These are phyloP conservation scores for Ditula angustiorana DNA, from an alignment of 2,888 invertebrate species.

Conservation along the genomic window DNA sequence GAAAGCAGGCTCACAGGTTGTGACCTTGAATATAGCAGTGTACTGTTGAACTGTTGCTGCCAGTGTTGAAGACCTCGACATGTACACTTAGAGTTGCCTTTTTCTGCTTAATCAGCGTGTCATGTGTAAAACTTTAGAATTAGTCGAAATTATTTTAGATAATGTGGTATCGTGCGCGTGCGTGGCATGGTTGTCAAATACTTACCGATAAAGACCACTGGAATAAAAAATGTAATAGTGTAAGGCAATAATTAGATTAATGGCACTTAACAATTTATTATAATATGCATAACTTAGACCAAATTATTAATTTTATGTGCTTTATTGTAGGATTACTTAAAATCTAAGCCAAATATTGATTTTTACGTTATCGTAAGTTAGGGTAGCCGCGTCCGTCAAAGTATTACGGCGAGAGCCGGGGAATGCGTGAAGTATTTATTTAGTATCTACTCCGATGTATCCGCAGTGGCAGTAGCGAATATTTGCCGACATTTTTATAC, in stretches of 20 bases:
- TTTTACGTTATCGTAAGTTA: slow-evolving; percentile 76
- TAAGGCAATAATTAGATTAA: slow-evolving; percentile 83
- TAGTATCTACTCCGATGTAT: slow-evolving; percentile 51
- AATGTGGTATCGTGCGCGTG: slow-evolving; percentile 19
- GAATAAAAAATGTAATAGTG: slow-evolving; percentile 72
- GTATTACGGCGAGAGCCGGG: slow-evolving; percentile 76
- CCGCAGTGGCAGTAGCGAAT: slow-evolving; percentile 41
- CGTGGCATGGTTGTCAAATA: slow-evolving; percentile 48
- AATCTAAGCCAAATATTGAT: slow-evolving; percentile 85
- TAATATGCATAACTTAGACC: slow-evolving; percentile 83
- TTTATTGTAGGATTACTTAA: slow-evolving; percentile 83
- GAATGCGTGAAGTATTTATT: slow-evolving; percentile 79
- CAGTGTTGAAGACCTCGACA: neutral
- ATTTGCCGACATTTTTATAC: slow-evolving; percentile 60
- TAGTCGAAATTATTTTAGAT: slow-evolving; percentile 9
- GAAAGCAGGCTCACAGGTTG: slow-evolving; percentile 5
- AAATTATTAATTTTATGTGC: slow-evolving; percentile 83
- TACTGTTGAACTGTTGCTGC: neutral
- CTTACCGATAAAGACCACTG: slow-evolving; percentile 62
- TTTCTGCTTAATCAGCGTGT: neutral
- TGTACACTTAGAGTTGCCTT: neutral
- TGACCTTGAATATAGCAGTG: neutral
- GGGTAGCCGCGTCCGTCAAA: slow-evolving; percentile 74
- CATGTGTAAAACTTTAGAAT: slow-evolving; percentile 13
- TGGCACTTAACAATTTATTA: slow-evolving; percentile 80